A percentile compares a stretch with the other conserved stretches of the same genome.
Evolutionary conservation across 2,888 invertebrate genomes (phyloP).

Genomic region (Microplitis manilae): DNA sequence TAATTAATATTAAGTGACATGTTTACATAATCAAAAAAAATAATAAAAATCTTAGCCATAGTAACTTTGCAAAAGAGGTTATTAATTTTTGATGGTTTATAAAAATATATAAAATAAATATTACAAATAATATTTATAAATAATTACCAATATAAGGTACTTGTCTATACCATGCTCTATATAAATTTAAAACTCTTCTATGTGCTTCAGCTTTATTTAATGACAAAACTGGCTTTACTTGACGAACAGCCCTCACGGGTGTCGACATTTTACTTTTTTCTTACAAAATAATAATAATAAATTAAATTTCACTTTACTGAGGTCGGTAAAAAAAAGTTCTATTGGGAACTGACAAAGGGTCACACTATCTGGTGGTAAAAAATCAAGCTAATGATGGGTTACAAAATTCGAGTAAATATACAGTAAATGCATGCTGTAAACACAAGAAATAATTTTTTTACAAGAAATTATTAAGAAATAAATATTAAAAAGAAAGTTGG

Average conservation of each 20-base stretch:
- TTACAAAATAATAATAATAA: no score
- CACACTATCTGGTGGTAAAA: no score
- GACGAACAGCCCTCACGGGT: constrained; percentile 75
- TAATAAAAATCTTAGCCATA: not conserved
- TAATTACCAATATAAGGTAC: constrained; percentile 88
- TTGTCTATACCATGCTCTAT: constrained; percentile 95
- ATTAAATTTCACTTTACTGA: no score
- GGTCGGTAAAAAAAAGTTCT: no score
- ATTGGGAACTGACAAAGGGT: no score
- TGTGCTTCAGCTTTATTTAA: constrained; percentile 83
- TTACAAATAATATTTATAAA: constrained; percentile 43
- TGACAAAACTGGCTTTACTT: constrained; percentile 91
- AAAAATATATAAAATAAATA: not conserved
- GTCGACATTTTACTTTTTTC: constrained; percentile 66
- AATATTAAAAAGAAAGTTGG: no score
- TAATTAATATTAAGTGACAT: no score
- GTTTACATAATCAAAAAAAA: constrained; percentile 25
- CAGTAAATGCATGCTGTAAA: no score
- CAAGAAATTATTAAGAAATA: no score
- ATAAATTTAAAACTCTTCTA: constrained; percentile 87
- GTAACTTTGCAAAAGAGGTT: not conserved
- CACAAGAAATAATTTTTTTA: no score
- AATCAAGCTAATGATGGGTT: no score
- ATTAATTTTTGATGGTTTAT: not conserved
- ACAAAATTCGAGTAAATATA: no score